Evolutionary conservation across 2,888 invertebrate genomes (phyloP).

Genomic region (Mimachlamys varia): DNA sequence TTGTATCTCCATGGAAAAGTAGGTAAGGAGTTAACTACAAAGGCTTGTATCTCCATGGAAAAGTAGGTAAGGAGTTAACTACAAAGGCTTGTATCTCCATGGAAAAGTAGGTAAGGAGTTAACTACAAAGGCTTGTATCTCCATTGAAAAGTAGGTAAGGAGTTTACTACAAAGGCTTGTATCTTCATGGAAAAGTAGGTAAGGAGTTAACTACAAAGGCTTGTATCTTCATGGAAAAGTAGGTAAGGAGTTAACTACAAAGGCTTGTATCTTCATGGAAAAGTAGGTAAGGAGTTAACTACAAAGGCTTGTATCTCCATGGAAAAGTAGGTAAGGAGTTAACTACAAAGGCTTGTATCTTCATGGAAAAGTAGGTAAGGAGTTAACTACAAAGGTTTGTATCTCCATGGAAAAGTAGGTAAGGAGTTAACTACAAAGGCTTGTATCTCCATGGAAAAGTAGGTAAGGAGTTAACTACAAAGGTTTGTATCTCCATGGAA

Average conservation of each 20-base stretch:
- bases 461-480: slow-evolving; percentile 52
- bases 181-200: slow-evolving; percentile 73
- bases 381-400: slow-evolving; percentile 58
- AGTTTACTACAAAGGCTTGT: slow-evolving; percentile 57
- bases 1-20: slow-evolving; percentile 73
- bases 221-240: slow-evolving; percentile 73
- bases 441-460: slow-evolving; percentile 73
- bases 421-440: slow-evolving; percentile 51
- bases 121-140: slow-evolving; percentile 64
- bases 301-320: slow-evolving; percentile 68
- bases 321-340: slow-evolving; percentile 67
- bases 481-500: slow-evolving; percentile 72
- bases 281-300: slow-evolving; percentile 60
- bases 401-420: slow-evolving; percentile 73
- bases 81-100: slow-evolving; percentile 68
- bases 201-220: slow-evolving; percentile 51
- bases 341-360: slow-evolving; percentile 64
- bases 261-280: slow-evolving; percentile 72
- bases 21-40: slow-evolving; percentile 52
- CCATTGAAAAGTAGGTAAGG: slow-evolving; percentile 69
- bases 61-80: slow-evolving; percentile 60
- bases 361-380: slow-evolving; percentile 70
- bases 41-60: slow-evolving; percentile 72
- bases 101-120: slow-evolving; percentile 67
- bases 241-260: slow-evolving; percentile 52